These are phyloP conservation scores for Mus spicilegus DNA, from an alignment of 2,113 vertebrate genomes.

Conservation along the genomic window DNA sequence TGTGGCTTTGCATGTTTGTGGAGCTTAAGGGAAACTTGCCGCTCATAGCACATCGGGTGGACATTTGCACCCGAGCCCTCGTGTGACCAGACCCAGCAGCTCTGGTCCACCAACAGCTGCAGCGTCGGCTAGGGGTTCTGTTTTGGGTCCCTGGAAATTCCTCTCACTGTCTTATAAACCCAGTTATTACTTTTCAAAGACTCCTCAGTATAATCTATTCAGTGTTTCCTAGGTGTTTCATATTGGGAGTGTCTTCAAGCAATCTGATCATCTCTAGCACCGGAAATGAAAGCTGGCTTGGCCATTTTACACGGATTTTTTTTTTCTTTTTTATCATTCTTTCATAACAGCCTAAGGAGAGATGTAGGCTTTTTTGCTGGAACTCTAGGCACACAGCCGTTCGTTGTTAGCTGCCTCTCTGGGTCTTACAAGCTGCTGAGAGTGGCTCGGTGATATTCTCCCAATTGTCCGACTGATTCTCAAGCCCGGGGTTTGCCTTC, in stretches of 20 bases:
- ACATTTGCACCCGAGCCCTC: background rate
- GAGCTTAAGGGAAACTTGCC: background rate
- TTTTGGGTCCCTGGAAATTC: slow-evolving; percentile 45
- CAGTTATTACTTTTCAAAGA: slow-evolving; percentile 66
- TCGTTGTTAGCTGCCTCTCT: background rate
- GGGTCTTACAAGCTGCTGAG: background rate
- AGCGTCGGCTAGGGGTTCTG: background rate
- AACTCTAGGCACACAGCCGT: background rate
- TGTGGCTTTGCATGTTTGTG: background rate
- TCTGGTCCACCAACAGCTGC: background rate
- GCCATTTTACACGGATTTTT: slow-evolving; percentile 31
- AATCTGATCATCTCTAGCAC: slow-evolving; percentile 14
- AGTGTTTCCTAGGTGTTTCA: slow-evolving; percentile 66
- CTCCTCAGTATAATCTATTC: slow-evolving; percentile 47
- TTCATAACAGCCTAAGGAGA: background rate
- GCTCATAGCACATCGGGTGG: background rate
- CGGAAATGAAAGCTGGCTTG: slow-evolving; percentile 50
- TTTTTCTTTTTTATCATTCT: slow-evolving; percentile 54
- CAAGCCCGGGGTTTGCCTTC: background rate
- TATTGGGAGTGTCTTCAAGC: slow-evolving; percentile 57
- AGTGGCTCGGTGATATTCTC: background rate
- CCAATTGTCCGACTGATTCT: background rate
- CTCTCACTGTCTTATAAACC: slow-evolving; percentile 42
- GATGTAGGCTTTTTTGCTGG: background rate
- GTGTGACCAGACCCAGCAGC: background rate